Base-by-base conservation (phyloP, 2,113 vertebrate species). In the Gracilinanus agilis region DNA sequence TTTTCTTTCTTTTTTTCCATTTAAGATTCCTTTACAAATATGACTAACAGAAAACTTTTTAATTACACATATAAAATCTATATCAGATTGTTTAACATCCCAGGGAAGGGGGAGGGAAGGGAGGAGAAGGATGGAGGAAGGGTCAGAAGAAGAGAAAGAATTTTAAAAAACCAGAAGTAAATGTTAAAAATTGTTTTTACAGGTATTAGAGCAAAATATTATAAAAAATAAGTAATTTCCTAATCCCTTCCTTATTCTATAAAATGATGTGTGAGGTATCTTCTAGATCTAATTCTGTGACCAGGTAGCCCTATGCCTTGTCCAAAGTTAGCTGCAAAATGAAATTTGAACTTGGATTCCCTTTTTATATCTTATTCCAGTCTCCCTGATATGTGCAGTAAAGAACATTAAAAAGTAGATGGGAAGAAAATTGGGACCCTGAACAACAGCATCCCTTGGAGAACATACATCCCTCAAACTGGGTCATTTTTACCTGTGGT, bases 81-180 rank as follows among this genome's bases (percentile, higher is more conserved):
- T 49, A 49, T 49, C 49, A 49, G 49, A 49, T 49, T 49, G 5
- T 49, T 49, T 49, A 49, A 49, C 5, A 49, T 49, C 49, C 49
- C 49, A 49, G 49, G 49, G 49, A 49, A 49, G 49, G 2, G 49
- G 49, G 49, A 49, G 49, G 49, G 49, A 3, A 49, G 49, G 49
- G 5, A 49, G 49, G 3, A 49, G 49, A 49, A 49, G 49, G 49
- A 49, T 49, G 49, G 49, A 49, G 49, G 49, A 49, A 2, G 49
- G 49, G 49, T 49, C 49, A 90, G 90, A 24, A 16, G 49, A 83
- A 83, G 53, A 12, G 21, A 88, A 55, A 92, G 93, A 94, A 90
- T 25, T 92, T 53, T 40, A 91, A 90, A 94, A 94, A 94, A 44
- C 44, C 19, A 94, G 40, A 49, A 49, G 49, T 49, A 49, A 49